Conservation (phyloP, 2,113 vertebrate genomes). For the Clarias gariepinus region DNA sequence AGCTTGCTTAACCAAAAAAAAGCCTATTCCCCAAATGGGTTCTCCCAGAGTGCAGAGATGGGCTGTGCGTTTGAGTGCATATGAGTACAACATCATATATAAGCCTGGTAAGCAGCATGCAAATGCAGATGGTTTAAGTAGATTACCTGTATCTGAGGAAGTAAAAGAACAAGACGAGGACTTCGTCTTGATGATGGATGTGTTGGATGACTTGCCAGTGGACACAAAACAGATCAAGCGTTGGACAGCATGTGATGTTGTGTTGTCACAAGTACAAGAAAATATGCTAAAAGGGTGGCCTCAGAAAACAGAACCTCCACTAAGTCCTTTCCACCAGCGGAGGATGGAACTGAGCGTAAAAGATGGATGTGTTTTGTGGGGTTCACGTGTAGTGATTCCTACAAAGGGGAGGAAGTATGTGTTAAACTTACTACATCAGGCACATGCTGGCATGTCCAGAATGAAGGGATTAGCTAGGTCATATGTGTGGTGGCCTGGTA, state of each 20-base stretch:
- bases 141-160: neutral
- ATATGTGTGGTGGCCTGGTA: no score
- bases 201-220: neutral
- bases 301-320: neutral
- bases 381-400: neutral
- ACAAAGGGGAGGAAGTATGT: neutral
- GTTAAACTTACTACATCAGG: neutral
- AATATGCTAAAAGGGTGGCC: neutral
- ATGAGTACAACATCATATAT: constrained; percentile 42
- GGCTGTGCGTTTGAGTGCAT: constrained; percentile 31
- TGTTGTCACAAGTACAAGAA: neutral
- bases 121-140: constrained; percentile 15
- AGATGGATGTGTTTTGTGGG: neutral
- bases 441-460: neutral
- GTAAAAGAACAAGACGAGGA: no score
- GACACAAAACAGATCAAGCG: neutral
- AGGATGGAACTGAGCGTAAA: neutral
- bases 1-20: neutral
- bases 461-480: neutral
- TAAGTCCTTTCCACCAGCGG: neutral
- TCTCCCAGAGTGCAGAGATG: constrained; percentile 25
- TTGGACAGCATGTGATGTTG: neutral
- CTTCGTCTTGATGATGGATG: neutral
- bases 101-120: constrained; percentile 36
- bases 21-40: constrained; percentile 28